Percentiles rank a stretch among this genome's conserved stretches.
Conservation (phyloP, 1,140 invertebrate species). For the Pseudomyrmex dendroicus region DNA sequence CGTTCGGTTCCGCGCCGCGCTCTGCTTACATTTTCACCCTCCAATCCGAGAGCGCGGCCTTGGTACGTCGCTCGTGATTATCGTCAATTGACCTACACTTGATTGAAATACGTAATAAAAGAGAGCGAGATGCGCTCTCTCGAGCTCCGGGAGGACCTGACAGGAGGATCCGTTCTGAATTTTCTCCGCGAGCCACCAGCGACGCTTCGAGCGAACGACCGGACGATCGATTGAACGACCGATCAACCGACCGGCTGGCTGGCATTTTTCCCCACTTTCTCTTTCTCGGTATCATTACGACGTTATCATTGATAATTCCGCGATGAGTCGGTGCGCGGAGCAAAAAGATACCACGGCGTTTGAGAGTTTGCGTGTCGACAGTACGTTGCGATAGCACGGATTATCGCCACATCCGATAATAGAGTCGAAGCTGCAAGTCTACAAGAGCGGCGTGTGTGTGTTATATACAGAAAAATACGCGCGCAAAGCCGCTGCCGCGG, state of each 20-base stretch:
- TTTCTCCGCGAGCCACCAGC: conserved; percentile 55
- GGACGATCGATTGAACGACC: conserved; percentile 23
- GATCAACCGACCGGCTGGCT: neutral
- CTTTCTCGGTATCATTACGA: conserved; percentile 10
- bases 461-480: conserved; percentile 1
- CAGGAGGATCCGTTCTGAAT: conserved; percentile 52
- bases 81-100: conserved; percentile 74
- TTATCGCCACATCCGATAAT: conserved; percentile 63
- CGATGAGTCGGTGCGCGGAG: neutral
- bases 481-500: conserved; percentile 8
- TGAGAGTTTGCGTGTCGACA: conserved; percentile 40
- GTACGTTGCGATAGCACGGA: conserved; percentile 38
- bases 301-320: conserved; percentile 67
- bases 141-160: conserved; percentile 19
- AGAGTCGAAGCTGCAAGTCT: conserved; percentile 21
- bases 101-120: conserved; percentile 75
- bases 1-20: neutral
- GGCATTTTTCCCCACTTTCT: neutral
- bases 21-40: conserved; percentile 77
- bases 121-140: conserved; percentile 32
- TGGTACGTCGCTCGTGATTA: conserved; percentile 73
- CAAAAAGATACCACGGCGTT: neutral
- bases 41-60: conserved; percentile 74
- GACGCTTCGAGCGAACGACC: conserved; percentile 35
- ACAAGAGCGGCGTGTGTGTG: neutral